Percentiles rank a stretch among this genome's conserved stretches.
These are phyloP conservation scores for Tenodera sinensis DNA, from an alignment of 2,888 invertebrate species.

Conservation along the genomic window DNA sequence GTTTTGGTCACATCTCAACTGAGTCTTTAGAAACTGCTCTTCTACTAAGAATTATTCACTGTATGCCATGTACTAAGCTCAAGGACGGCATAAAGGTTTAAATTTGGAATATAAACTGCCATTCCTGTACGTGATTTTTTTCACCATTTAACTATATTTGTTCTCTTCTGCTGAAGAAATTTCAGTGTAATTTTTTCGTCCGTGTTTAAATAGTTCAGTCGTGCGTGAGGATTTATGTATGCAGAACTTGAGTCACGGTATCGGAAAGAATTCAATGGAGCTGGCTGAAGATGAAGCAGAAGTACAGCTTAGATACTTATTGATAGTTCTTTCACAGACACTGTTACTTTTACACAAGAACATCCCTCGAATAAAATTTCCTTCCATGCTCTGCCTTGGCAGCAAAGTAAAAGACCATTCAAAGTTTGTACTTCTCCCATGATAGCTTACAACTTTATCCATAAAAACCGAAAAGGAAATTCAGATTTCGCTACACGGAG, in stretches of 20 bases:
- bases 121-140: no score
- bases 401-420: neutral
- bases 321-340: neutral
- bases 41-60: no score
- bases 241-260: neutral
- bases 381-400: neutral
- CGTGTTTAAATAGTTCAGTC: neutral
- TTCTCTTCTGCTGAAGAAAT: no score
- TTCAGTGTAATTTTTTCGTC: no score
- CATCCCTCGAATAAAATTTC: neutral
- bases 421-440: neutral
- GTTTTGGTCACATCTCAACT: no score
- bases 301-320: neutral
- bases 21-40: no score
- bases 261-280: neutral
- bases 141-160: no score
- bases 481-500: neutral
- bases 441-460: neutral
- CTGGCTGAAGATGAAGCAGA: neutral
- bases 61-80: no score
- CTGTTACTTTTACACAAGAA: neutral
- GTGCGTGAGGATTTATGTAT: neutral
- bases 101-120: no score
- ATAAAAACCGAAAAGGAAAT: neutral
- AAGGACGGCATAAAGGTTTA: no score